Percentiles rank a stretch among this genome's conserved stretches.
These are phyloP conservation scores for Misgurnus anguillicaudatus DNA, from an alignment of 2,113 vertebrate species.

Conservation along the genomic window DNA sequence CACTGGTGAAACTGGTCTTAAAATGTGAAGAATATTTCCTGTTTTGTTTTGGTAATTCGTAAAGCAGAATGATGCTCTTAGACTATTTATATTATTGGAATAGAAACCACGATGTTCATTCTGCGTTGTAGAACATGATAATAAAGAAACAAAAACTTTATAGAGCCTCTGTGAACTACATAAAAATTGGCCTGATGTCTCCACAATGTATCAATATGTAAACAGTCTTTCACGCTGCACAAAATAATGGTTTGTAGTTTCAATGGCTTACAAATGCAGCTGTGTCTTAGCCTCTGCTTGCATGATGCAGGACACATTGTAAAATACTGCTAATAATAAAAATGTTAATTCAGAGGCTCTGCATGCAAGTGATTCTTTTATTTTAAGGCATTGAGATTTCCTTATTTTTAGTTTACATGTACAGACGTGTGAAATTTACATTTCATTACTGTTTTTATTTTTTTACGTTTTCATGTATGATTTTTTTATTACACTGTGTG, in stretches of 20 bases:
- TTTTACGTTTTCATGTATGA: neutral
- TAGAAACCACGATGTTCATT: neutral
- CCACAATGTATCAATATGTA: neutral
- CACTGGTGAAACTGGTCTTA: conserved; percentile 6
- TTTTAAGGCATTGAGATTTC: neutral
- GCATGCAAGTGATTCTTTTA: neutral
- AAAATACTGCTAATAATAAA: neutral
- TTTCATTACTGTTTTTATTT: conserved; percentile 21
- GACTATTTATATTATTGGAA: conserved; percentile 20
- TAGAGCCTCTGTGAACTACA: neutral
- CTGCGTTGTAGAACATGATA: neutral
- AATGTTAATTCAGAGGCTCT: neutral
- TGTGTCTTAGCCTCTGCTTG: conserved; percentile 8
- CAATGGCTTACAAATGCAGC: conserved; percentile 7
- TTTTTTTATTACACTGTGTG: neutral
- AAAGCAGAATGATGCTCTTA: neutral
- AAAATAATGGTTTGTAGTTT: neutral
- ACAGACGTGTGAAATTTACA: neutral
- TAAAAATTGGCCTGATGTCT: neutral
- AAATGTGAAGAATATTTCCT: conserved; percentile 21
- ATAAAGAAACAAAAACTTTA: neutral
- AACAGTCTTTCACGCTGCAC: neutral
- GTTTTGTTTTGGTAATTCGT: neutral
- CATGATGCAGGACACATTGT: conserved; percentile 3
- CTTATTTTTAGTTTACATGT: neutral